Percentiles rank a stretch among this genome's conserved stretches.
These are phyloP conservation scores for Vesta saturnalis DNA, from an alignment of 2,888 invertebrate species.

Conservation along the genomic window DNA sequence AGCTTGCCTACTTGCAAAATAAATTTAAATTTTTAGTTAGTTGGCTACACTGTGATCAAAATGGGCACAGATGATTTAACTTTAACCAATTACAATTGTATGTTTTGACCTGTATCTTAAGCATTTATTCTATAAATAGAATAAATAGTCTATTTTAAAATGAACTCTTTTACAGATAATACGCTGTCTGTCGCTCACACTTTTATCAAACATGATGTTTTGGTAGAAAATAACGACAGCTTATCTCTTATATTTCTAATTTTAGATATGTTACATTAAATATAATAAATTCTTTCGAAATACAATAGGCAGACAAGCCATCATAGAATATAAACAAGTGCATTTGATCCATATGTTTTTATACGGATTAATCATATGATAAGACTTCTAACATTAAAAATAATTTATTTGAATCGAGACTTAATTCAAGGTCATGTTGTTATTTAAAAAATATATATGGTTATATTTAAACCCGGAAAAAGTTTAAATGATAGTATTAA, in stretches of 20 bases:
- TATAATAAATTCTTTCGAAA: not conserved
- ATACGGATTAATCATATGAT: not conserved
- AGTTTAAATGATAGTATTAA: not conserved
- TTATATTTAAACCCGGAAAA: not conserved
- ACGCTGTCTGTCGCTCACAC: slow-evolving; percentile 10
- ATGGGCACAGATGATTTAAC: no score
- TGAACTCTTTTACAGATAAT: slow-evolving; percentile 10
- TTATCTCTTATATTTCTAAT: slow-evolving; percentile 16
- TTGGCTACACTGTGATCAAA: no score
- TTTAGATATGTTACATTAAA: slow-evolving; percentile 10
- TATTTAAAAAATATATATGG: not conserved
- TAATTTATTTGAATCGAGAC: not conserved
- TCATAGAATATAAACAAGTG: no score
- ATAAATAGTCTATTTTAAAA: slow-evolving; percentile 17
- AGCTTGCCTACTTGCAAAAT: no score
- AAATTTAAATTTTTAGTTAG: no score
- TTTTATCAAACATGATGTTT: slow-evolving; percentile 17
- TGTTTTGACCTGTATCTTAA: slow-evolving; percentile 16
- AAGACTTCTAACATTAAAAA: not conserved
- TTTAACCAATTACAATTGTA: no score
- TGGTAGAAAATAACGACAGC: slow-evolving; percentile 9
- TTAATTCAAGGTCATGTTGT: not conserved
- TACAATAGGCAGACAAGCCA: not conserved
- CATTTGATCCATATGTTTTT: not conserved
- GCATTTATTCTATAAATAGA: slow-evolving; percentile 16